Evolutionary conservation across 2,797 vertebrate species (phyloP), one percentile per base, ranked within the genome.

Genomic region (Anguilla pacifica): DNA sequence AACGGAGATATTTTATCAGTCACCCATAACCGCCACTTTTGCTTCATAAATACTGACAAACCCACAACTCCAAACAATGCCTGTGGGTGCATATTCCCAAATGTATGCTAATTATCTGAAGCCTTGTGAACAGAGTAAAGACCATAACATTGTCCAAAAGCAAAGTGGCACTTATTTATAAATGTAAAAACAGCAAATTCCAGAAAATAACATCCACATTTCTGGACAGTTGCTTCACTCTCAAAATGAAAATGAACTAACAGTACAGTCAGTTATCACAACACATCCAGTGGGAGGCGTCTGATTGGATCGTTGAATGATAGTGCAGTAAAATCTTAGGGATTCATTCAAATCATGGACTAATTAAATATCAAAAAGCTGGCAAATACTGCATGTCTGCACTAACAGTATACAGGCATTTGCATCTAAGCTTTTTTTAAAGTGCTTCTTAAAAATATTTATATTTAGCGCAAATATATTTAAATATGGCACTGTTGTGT

Each of bases 371-470:
- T 51, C 82, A 83, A 35, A n/a, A 87, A 28, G 57, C 46, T 87
- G n/a, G 11, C 61, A 70, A 64, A 72, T 72, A 72, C 43, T 46
- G 43, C 43, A 46, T 84, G 31, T 72, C 46, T 72, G 64, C 25
- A 57, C 17, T 22, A 83, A 87, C 43, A 87, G 61, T 87, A 83
- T 87, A 55, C 61, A 72, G 70, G 43, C 2, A 31, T 19, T 39
- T 79, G 39, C 39, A 61, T 55, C 81, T 46, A 51, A 53, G 55
- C 10, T 13, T 77, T 70, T 87, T 57, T 85, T 88, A 88, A 85
- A 88, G 87, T 88, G 87, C 87, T 84, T 88, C 15, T 49, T 77
- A 72, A 35, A 57, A 84, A 84, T 53, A 83, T 87, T 70, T 31
- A 70, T 83, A 61, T 6, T 83, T 53, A 46, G n/a, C 39, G 51